These are phyloP conservation scores for Sebastes taczanowskii DNA, from an alignment of 2,797 vertebrate species.

Conservation along the genomic window DNA sequence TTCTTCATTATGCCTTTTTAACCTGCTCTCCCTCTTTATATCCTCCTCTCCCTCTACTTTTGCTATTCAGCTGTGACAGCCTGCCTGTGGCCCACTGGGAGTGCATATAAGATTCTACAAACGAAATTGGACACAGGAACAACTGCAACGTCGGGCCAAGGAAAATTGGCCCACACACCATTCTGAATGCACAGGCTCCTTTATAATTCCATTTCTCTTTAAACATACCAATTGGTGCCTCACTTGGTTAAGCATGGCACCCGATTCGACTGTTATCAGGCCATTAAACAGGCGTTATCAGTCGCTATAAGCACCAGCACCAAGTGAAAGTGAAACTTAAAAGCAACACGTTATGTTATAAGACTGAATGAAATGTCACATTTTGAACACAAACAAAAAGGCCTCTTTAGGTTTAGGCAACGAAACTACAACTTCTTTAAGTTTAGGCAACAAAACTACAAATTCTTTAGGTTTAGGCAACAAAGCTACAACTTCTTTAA, in stretches of 20 bases:
- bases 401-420: too few species aligned
- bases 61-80: conserved; percentile 62
- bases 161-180: conserved; percentile 21
- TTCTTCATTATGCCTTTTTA: conserved; percentile 30
- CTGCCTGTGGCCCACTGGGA: conserved; percentile 35
- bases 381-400: too few species aligned
- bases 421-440: too few species aligned
- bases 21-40: conserved; percentile 35
- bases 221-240: conserved; percentile 10
- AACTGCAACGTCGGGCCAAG: conserved; percentile 29
- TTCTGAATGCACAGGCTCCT: conserved; percentile 20
- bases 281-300: too few species aligned
- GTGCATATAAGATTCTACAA: conserved; percentile 48
- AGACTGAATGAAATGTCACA: too few species aligned
- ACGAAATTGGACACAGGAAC: conserved; percentile 63
- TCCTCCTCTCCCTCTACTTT: conserved; percentile 16
- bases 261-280: too few species aligned
- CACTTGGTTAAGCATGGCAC: conserved; percentile 1
- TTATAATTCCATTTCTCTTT: conserved; percentile 18
- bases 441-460: too few species aligned
- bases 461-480: too few species aligned
- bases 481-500: too few species aligned
- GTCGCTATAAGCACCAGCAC: too few species aligned
- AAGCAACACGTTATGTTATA: too few species aligned
- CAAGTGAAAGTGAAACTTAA: too few species aligned